Evolutionary conservation across 2,888 invertebrate species (phyloP).

Genomic region (Cheilosia urbana): DNA sequence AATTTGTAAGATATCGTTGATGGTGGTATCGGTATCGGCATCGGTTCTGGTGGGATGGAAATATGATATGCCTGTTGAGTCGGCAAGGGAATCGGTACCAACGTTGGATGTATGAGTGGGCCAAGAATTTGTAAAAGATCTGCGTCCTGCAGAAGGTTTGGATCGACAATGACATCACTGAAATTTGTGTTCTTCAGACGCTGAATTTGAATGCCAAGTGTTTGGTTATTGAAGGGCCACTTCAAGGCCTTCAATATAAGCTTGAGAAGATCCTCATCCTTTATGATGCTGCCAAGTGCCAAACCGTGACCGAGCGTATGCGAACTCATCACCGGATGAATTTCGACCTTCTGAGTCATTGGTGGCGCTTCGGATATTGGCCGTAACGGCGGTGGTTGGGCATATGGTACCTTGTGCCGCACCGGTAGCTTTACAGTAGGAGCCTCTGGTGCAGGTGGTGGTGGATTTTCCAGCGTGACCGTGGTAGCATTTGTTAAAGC

Average conservation of each 20-base stretch:
- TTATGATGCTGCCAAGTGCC: slow-evolving; percentile 82
- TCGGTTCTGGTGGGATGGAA: slow-evolving; percentile 50
- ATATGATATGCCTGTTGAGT: slow-evolving; percentile 51
- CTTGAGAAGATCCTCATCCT: slow-evolving; percentile 82
- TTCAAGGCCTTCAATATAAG: slow-evolving; percentile 83
- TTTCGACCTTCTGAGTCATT: slow-evolving; percentile 51
- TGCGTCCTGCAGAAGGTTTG: slow-evolving; percentile 81
- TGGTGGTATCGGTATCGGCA: slow-evolving; percentile 56
- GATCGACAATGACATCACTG: slow-evolving; percentile 81
- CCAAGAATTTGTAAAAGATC: slow-evolving; percentile 83
- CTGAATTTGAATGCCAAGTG: slow-evolving; percentile 80
- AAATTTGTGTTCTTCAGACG: slow-evolving; percentile 81
- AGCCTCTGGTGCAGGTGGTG: not conserved
- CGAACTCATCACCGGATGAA: slow-evolving; percentile 50
- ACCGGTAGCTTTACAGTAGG: slow-evolving; percentile 6
- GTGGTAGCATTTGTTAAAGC: slow-evolving; percentile 43
- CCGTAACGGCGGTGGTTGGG: slow-evolving; percentile 55
- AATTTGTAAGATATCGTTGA: slow-evolving; percentile 81
- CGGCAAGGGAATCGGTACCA: slow-evolving; percentile 37
- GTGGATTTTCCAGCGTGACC: slow-evolving; percentile 61
- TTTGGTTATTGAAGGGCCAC: slow-evolving; percentile 81
- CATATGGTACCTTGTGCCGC: slow-evolving; percentile 16
- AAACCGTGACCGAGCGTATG: slow-evolving; percentile 79
- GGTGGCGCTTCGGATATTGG: slow-evolving; percentile 57
- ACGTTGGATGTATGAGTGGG: slow-evolving; percentile 79